Percentiles rank a stretch among this genome's conserved stretches.
These are phyloP conservation scores for Simalia tracyae DNA, from an alignment of 2,797 vertebrate species.

Conservation along the genomic window DNA sequence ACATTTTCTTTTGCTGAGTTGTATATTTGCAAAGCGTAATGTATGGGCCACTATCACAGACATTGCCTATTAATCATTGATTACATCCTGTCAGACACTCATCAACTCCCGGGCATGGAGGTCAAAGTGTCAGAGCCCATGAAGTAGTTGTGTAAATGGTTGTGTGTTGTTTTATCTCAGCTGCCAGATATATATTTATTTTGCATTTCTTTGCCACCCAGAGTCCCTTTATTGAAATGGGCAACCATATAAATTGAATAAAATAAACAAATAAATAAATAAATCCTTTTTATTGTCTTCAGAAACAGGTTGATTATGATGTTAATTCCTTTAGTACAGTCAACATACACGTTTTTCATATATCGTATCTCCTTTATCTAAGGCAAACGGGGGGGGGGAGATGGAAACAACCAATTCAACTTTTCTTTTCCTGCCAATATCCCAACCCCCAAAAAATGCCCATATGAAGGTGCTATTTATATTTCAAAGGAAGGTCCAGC, in stretches of 20 bases:
- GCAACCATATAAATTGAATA: not conserved
- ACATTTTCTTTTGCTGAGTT: not conserved
- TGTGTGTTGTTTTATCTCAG: not conserved
- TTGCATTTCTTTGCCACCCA: not conserved
- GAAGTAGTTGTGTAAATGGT: not conserved
- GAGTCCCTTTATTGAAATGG: not conserved
- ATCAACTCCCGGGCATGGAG: not conserved
- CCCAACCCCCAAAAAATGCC: too few relatives aligned
- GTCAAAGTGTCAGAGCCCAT: too few relatives aligned
- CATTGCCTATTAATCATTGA: not conserved
- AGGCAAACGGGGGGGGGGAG: too few relatives aligned
- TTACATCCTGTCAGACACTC: not conserved
- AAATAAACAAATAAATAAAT: not conserved
- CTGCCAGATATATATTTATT: not conserved
- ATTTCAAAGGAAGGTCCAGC: too few relatives aligned
- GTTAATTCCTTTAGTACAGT: not conserved
- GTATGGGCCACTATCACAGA: not conserved
- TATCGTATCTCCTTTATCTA: not conserved
- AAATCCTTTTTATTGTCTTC: not conserved
- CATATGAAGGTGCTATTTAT: too few relatives aligned
- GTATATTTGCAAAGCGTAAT: not conserved
- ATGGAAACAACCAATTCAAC: too few relatives aligned
- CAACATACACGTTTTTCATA: not conserved
- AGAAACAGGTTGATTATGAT: not conserved
- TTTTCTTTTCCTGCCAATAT: too few relatives aligned